Conservation (phyloP, 2,888 invertebrate species). For the Leucozona laternaria region DNA sequence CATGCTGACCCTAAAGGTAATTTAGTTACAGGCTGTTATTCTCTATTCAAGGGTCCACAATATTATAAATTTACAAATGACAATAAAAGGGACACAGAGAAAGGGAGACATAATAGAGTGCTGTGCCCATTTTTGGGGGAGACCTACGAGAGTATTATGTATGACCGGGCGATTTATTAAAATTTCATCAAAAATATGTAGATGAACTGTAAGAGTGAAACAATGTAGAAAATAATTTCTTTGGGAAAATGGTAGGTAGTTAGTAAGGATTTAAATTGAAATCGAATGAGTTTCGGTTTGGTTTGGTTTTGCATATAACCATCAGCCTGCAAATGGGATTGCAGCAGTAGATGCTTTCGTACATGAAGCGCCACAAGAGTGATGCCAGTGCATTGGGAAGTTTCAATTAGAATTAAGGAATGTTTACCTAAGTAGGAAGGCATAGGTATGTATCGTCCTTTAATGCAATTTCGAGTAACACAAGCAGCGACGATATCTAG, state of each 20-base stretch:
- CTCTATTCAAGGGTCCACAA: conserved; percentile 42
- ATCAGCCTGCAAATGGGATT: background rate
- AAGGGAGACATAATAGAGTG: background rate
- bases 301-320: background rate
- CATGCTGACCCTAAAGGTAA: conserved; percentile 27
- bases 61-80: conserved; percentile 57
- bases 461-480: background rate
- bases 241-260: conserved; percentile 25
- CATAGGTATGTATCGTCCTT: background rate
- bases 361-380: background rate
- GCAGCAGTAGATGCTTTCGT: background rate
- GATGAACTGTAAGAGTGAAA: background rate
- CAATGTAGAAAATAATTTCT: conserved; percentile 14
- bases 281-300: conserved; percentile 43
- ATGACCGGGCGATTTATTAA: conserved; percentile 49
- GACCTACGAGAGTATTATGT: background rate
- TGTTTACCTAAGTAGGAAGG: background rate
- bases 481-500: background rate
- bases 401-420: background rate
- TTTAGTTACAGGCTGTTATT: conserved; percentile 26
- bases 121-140: background rate
- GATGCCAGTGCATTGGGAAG: background rate
- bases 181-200: conserved; percentile 52
- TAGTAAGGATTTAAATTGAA: conserved; percentile 57
- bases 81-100: conserved; percentile 32